Evolutionary conservation across 2,113 vertebrate species (phyloP).

Genomic region (Corythoichthys haematopterus): DNA sequence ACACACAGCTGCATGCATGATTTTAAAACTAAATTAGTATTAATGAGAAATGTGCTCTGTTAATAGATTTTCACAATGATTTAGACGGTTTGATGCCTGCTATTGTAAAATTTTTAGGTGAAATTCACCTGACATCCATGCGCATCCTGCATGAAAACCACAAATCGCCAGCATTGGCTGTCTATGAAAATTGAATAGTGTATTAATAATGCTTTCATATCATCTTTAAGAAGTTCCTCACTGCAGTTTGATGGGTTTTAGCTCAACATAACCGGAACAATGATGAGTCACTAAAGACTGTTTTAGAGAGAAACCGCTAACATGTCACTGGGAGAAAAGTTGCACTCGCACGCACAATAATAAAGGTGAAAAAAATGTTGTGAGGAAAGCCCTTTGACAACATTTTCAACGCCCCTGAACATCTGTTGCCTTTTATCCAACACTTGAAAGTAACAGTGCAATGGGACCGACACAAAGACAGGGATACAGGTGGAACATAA

Average conservation of each 20-base stretch:
- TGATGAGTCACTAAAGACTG: conserved; percentile 9
- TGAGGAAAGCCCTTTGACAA: conserved; percentile 9
- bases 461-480: background rate
- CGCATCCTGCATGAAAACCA: background rate
- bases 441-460: conserved; percentile 13
- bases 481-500: background rate
- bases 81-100: too few species aligned
- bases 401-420: conserved; percentile 26
- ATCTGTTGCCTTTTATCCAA: conserved; percentile 38
- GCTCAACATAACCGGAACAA: background rate
- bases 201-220: background rate
- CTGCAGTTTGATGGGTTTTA: background rate
- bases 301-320: conserved; percentile 32
- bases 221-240: background rate
- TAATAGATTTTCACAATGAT: too few species aligned
- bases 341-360: background rate
- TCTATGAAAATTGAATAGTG: background rate
- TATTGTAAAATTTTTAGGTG: too few species aligned
- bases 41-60: too few species aligned
- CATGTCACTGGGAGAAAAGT: conserved; percentile 7
- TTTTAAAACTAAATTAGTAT: too few species aligned
- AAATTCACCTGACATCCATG: background rate
- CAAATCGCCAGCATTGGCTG: too few species aligned
- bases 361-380: background rate
- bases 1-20: too few species aligned